Evolutionary conservation across 2,888 invertebrate genomes (phyloP).

Genomic region (Ectobius pallidus): DNA sequence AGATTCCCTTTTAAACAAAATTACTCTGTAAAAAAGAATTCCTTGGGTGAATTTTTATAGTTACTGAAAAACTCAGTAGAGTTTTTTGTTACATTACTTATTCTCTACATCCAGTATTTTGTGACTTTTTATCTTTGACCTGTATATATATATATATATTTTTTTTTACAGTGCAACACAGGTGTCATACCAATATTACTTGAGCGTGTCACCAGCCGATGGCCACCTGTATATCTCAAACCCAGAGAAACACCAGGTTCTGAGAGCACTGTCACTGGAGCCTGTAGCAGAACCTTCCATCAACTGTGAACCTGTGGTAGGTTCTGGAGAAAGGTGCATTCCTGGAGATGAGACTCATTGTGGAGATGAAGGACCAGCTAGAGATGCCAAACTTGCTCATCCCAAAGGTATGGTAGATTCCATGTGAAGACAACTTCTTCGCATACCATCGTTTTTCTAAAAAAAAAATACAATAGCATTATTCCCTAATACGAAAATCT

Average conservation of each 20-base stretch:
- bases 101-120: too few species aligned
- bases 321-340: conserved; percentile 92
- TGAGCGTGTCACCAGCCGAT: conserved; percentile 95
- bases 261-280: conserved; percentile 77
- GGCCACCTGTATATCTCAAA: conserved; percentile 96
- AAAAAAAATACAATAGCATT: too few species aligned
- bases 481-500: too few species aligned
- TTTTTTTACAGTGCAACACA: conserved; percentile 94
- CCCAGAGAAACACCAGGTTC: conserved; percentile 89
- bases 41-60: too few species aligned
- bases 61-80: too few species aligned
- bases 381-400: conserved; percentile 89
- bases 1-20: too few species aligned
- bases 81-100: too few species aligned
- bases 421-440: too few species aligned
- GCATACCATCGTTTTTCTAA: too few species aligned
- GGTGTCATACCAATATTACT: conserved; percentile 95
- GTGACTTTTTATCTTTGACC: too few species aligned
- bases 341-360: conserved; percentile 93
- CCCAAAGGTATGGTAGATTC: conserved; percentile 93
- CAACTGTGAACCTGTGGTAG: conserved; percentile 85
- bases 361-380: conserved; percentile 92
- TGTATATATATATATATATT: too few species aligned
- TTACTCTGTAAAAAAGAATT: too few species aligned
- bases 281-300: conserved; percentile 81